These are phyloP conservation scores for Istiophorus platypterus DNA, from an alignment of 2,113 vertebrate species.

Conservation along the genomic window DNA sequence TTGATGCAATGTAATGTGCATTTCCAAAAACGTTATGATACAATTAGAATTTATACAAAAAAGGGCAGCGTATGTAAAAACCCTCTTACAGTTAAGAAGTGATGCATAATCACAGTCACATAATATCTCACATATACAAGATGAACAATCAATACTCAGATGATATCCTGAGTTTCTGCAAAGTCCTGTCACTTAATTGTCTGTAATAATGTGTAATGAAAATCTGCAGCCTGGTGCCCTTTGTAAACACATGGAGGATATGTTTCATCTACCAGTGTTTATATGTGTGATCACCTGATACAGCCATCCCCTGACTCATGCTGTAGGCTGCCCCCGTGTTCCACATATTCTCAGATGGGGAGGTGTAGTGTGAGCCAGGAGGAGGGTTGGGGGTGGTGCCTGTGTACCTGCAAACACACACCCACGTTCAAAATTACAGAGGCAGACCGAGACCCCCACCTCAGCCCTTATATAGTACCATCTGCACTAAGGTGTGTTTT, in stretches of 20 bases:
- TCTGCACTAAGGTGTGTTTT: too few relatives aligned
- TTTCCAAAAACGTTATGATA: neutral
- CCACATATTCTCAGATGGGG: slow-evolving; percentile 97
- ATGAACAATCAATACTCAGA: neutral
- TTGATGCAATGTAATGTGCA: neutral
- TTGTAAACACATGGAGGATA: neutral
- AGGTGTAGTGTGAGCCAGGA: slow-evolving; percentile 93
- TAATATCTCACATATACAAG: neutral
- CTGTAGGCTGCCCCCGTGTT: slow-evolving; percentile 89
- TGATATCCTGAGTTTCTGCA: neutral
- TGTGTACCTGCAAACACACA: slow-evolving; percentile 87
- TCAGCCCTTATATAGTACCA: neutral
- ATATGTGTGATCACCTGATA: slow-evolving; percentile 86
- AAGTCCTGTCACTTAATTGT: neutral
- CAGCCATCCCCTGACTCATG: slow-evolving; percentile 91
- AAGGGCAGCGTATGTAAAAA: neutral
- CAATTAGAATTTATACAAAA: neutral
- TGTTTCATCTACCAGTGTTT: slow-evolving; percentile 35
- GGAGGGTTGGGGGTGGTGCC: slow-evolving; percentile 91
- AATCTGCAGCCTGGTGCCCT: neutral
- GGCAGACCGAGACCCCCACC: neutral
- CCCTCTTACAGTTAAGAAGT: neutral
- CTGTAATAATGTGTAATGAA: neutral
- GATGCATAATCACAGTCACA: neutral
- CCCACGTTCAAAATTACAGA: slow-evolving; percentile 1